These are phyloP conservation scores for Pseudomyrmex cubaensis DNA, from an alignment of 1,140 invertebrate genomes.

Conservation along the genomic window DNA sequence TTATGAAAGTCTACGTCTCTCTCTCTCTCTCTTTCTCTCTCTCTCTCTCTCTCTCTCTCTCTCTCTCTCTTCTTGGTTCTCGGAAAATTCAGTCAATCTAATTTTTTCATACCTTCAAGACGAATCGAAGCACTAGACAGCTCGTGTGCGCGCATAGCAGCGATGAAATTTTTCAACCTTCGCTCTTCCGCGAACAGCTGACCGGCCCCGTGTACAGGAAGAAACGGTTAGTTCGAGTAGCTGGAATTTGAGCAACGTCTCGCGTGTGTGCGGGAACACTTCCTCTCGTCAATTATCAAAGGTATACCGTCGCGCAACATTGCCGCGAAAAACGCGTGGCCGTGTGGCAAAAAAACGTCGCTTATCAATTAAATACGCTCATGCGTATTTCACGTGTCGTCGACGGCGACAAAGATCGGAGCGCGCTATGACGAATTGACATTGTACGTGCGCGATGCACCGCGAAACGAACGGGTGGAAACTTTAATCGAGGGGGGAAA, in stretches of 20 bases:
- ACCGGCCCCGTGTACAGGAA: slow-evolving; percentile 1
- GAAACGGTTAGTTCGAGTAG: slow-evolving; percentile 40
- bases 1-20: neutral
- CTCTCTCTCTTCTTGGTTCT: neutral
- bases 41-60: neutral
- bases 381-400: slow-evolving; percentile 54
- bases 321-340: slow-evolving; percentile 21
- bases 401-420: slow-evolving; percentile 37
- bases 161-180: neutral
- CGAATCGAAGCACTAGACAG: neutral
- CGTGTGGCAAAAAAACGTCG: neutral
- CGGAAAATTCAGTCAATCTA: neutral
- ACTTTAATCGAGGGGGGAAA: slow-evolving; percentile 62
- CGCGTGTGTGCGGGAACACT: slow-evolving; percentile 12
- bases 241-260: slow-evolving; percentile 9
- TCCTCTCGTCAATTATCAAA: slow-evolving; percentile 43
- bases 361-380: slow-evolving; percentile 20
- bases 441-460: slow-evolving; percentile 14
- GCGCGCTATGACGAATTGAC: slow-evolving; percentile 56
- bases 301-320: slow-evolving; percentile 20
- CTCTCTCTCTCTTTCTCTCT: neutral
- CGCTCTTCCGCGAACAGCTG: slow-evolving; percentile 19
- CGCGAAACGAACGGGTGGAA: slow-evolving; percentile 47
- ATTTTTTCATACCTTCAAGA: neutral
- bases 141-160: neutral